Conservation (phyloP, 2,888 invertebrate species). For the Cyaniris semiargus region DNA sequence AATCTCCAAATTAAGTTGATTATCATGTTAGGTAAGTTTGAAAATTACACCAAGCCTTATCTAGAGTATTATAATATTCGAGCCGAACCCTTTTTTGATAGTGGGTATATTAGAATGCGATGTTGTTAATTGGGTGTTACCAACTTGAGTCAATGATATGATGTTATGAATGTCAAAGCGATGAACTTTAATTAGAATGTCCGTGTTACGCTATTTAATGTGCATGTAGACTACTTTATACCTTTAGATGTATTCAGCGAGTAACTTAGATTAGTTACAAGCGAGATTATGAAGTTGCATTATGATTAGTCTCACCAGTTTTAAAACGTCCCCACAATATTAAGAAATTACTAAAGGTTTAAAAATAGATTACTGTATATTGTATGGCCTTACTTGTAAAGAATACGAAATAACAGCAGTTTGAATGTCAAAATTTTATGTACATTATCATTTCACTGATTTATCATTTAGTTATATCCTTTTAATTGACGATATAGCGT, state of each 20-base stretch:
- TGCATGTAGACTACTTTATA: constrained; percentile 65
- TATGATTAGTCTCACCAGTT: constrained; percentile 71
- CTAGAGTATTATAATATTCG: constrained; percentile 62
- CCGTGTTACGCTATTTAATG: constrained; percentile 78
- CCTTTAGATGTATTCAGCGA: constrained; percentile 53
- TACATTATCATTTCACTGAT: constrained; percentile 80
- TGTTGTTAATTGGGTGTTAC: constrained; percentile 73
- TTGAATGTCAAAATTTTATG: constrained; percentile 80
- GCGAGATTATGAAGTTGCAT: constrained; percentile 70
- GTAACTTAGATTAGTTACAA: constrained; percentile 69
- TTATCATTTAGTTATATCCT: constrained; percentile 67
- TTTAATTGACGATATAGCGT: constrained; percentile 69
- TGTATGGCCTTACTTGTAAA: constrained; percentile 81
- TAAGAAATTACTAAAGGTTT: constrained; percentile 80
- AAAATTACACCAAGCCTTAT: constrained; percentile 70
- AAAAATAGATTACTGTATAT: constrained; percentile 81
- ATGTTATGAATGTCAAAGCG: constrained; percentile 80
- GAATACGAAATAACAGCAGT: constrained; percentile 80
- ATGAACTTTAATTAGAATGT: constrained; percentile 79
- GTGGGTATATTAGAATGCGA: constrained; percentile 69
- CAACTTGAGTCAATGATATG: constrained; percentile 70
- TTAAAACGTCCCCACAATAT: constrained; percentile 74
- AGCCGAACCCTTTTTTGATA: constrained; percentile 75
- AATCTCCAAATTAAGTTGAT: constrained; percentile 65
- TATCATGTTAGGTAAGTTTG: constrained; percentile 69